Evolutionary conservation across 1,140 invertebrate genomes (phyloP).

Genomic region (Papilio polyxenes): DNA sequence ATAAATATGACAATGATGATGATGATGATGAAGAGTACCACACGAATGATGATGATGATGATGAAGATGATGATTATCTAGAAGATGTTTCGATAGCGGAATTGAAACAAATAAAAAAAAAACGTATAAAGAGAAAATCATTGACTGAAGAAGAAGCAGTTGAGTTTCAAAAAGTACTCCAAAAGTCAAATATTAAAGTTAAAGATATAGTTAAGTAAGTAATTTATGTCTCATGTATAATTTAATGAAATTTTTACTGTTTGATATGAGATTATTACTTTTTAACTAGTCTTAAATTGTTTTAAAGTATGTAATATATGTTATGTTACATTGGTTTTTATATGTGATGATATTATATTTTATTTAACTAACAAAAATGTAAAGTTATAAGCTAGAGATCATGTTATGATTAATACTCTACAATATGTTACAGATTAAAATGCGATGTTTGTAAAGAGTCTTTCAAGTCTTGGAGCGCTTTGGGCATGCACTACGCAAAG

Average conservation of each 20-base stretch:
- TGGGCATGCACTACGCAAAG: constrained; percentile 60
- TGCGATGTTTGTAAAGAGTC: constrained; percentile 61
- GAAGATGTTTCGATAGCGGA: constrained; percentile 63
- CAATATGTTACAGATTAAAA: constrained; percentile 59
- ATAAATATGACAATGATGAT: constrained; percentile 44
- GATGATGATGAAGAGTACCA: constrained; percentile 45
- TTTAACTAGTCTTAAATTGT: no score
- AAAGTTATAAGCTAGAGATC: no score
- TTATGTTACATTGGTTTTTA: no score
- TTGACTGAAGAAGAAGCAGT: constrained; percentile 55
- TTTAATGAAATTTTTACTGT: neutral
- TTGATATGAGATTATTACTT: no score
- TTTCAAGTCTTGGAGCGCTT: constrained; percentile 61
- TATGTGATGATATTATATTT: no score
- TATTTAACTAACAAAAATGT: no score
- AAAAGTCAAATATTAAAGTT: constrained; percentile 64
- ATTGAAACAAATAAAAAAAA: constrained; percentile 62
- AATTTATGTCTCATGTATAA: neutral
- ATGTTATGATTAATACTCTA: no score
- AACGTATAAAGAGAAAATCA: constrained; percentile 55
- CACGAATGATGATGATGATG: constrained; percentile 50
- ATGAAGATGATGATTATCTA: constrained; percentile 52
- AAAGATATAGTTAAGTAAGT: constrained; percentile 75
- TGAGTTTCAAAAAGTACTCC: constrained; percentile 61
- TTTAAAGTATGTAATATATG: no score